Conservation (phyloP, 2,888 invertebrate species). For the Odiellus spinosus region DNA sequence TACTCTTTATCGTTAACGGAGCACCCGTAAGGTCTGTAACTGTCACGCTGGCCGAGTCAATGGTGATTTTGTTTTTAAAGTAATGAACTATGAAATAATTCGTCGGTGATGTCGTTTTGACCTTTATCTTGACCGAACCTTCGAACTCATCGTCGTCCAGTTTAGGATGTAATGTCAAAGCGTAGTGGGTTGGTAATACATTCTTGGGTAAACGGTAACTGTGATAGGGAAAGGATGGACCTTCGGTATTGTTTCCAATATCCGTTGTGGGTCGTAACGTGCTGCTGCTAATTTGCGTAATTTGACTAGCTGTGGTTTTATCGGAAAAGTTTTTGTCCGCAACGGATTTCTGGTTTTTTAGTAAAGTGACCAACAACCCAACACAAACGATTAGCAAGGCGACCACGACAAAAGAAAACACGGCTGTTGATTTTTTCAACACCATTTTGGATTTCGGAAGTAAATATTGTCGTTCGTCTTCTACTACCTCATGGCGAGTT, state of each 20-base stretch:
- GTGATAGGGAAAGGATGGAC: conserved; percentile 1
- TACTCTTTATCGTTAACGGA: conserved; percentile 8
- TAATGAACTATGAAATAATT: conserved; percentile 40
- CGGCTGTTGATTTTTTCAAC: conserved; percentile 6
- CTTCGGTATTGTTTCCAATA: neutral
- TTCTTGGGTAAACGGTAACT: conserved; percentile 42
- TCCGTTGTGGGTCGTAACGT: neutral
- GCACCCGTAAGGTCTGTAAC: conserved; percentile 16
- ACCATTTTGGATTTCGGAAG: conserved; percentile 2
- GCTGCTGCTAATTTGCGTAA: too few relatives aligned
- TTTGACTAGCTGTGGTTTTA: neutral
- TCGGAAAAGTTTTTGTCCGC: conserved; percentile 2
- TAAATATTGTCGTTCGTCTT: too few relatives aligned
- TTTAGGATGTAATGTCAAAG: conserved; percentile 48
- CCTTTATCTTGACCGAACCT: conserved; percentile 38
- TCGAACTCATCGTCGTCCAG: conserved; percentile 39
- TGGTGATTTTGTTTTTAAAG: conserved; percentile 39
- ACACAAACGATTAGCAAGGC: conserved; percentile 9
- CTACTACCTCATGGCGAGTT: too few relatives aligned
- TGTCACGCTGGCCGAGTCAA: conserved; percentile 2
- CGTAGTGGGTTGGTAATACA: conserved; percentile 47
- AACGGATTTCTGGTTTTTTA: conserved; percentile 7
- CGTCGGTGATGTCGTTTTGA: conserved; percentile 26
- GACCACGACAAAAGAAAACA: conserved; percentile 7
- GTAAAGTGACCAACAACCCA: conserved; percentile 11